Base-by-base conservation (phyloP, 1,140 invertebrate genomes). In the Metaphire vulgaris region DNA sequence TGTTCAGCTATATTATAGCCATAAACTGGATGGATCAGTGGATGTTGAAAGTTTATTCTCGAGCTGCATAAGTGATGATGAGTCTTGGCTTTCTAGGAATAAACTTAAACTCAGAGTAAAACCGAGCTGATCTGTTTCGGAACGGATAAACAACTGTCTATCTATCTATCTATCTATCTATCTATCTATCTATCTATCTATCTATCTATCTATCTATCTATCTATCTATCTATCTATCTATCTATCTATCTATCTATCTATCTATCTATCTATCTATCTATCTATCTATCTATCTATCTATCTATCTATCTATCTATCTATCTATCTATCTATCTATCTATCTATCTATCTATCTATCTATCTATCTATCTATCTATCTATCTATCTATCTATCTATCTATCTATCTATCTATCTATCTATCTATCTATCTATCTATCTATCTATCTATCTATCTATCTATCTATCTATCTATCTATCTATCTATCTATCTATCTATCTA, bases 401-500 rank as follows among this genome's bases (percentile, higher is more conserved):
- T 56, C 41, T 56, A 56, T 56, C 41, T 56, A 56, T 56, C 41
- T 56, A 56, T 56, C 41, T 56, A 56, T 56, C 41, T 56, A 56
- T 56, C 41, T 56, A 56, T 56, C 41, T 56, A 56, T 56, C 41
- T 56, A 56, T 56, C 41, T 56, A 56, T 56, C 41, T 56, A 56
- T 56, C 41, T 56, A 56, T 56, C 41, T 56, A 56, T 56, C 41
- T 56, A 56, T 56, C 41, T 56, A 56, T 56, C 41, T 56, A 56
- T 56, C 41, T 56, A 56, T 56, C 41, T 56, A 56, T 56, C 41
- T 56, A 56, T 56, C 41, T 56, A 56, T 56, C 41, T 56, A 56
- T 56, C 41, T 56, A 56, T 56, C 41, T 56, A 56, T n/a, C n/a
- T 56, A 56, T 56, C 41, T 56, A 56, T 56, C 41, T 56, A 56